These are phyloP conservation scores for Onychomys torridus DNA, from an alignment of 2,797 vertebrate genomes.

Conservation along the genomic window DNA sequence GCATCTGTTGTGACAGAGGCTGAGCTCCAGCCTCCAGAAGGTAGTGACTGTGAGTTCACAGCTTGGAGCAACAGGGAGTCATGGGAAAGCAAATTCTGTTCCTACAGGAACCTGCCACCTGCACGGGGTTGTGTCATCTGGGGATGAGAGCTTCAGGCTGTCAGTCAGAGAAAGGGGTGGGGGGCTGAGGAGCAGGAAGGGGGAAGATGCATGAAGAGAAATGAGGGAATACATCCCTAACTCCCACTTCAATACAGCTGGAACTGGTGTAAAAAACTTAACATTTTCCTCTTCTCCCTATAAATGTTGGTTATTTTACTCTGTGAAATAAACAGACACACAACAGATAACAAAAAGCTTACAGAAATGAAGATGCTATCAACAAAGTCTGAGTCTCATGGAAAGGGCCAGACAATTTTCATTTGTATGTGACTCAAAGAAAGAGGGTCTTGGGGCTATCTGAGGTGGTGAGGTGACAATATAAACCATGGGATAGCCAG, in stretches of 20 bases:
- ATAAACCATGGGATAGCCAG: not conserved
- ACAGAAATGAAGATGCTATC: not conserved
- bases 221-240: not conserved
- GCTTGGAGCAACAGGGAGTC: not conserved
- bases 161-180: not conserved
- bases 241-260: not conserved
- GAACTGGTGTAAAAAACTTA: not conserved
- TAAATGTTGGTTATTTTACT: not conserved
- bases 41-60: conserved; percentile 49
- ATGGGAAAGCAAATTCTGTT: not conserved
- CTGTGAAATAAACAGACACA: not conserved
- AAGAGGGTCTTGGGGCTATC: not conserved
- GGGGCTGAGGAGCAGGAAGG: not conserved
- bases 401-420: not conserved
- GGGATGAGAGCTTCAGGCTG: not conserved
- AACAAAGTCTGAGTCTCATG: not conserved
- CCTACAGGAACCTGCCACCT: not conserved
- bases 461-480: not conserved
- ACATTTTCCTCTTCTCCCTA: not conserved
- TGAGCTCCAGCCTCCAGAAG: conserved; percentile 41
- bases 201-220: not conserved
- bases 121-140: not conserved
- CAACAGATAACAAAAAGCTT: not conserved
- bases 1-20: conserved; percentile 33
- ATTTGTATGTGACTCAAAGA: not conserved